phyloP scores from a whole-genome alignment of 23 tunicate species.

The Trididemnum clinides region DNA sequence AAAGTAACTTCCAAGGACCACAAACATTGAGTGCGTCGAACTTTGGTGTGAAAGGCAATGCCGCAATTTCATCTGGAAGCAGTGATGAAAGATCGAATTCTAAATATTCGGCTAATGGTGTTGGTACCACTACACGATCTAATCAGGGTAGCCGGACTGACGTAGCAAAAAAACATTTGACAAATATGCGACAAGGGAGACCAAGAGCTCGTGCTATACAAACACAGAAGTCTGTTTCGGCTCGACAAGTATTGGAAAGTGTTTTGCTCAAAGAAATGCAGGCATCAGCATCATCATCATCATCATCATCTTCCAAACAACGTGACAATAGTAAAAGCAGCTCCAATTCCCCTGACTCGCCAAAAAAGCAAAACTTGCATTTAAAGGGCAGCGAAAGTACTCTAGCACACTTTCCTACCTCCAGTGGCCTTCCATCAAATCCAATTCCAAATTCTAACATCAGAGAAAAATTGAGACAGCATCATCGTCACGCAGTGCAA shows the following conservation, averaged over 20 bases:
- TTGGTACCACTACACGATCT: background rate
- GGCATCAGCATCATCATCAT: background rate
- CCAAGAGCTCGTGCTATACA: conserved; percentile 43
- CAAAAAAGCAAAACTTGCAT: background rate
- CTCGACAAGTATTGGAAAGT: conserved; percentile 59
- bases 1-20: background rate
- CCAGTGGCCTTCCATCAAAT: background rate
- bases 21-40: conserved; percentile 12
- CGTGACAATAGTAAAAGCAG: background rate
- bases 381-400: background rate
- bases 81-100: background rate
- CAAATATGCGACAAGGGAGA: conserved; percentile 17
- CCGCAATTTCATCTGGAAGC: background rate
- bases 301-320: background rate
- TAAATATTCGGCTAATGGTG: background rate
- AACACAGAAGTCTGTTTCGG: conserved; percentile 53
- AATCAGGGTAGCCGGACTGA: background rate
- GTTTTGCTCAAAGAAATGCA: conserved; percentile 65
- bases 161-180: background rate
- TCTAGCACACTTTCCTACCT: background rate
- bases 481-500: conserved; percentile 40
- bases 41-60: background rate
- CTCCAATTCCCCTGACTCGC: no score
- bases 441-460: conserved; percentile 26
- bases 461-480: conserved; percentile 69